Percentiles rank a stretch among this genome's conserved stretches.
phyloP scores from a whole-genome alignment of 2,113 vertebrate species.

The Phaethornis superciliosus region DNA sequence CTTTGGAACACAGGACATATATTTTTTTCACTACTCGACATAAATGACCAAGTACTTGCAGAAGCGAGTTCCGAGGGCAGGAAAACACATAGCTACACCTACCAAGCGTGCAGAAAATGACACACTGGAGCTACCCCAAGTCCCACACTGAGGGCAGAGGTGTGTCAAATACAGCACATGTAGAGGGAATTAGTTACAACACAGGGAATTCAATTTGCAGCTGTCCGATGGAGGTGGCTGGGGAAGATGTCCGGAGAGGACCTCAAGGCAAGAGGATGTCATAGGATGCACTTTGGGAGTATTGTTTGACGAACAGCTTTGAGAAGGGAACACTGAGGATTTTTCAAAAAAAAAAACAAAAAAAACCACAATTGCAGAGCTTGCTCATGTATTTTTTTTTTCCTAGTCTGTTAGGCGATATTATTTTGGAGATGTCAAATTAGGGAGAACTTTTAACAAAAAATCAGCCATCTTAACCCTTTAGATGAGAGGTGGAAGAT shows the following conservation, averaged over 20 bases:
- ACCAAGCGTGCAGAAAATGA: rapidly evolving
- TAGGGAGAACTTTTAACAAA: not conserved
- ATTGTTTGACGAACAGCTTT: not conserved
- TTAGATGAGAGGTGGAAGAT: not conserved
- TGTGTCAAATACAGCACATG: rapidly evolving
- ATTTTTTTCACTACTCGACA: not conserved
- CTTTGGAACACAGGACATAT: not conserved
- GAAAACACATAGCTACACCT: rapidly evolving
- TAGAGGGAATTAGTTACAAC: not conserved
- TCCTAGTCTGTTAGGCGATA: not conserved
- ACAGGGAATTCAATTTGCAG: rapidly evolving
- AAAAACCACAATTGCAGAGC: not conserved
- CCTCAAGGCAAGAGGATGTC: no score
- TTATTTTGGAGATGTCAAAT: not conserved
- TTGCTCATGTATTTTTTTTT: not conserved
- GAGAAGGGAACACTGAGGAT: not conserved
- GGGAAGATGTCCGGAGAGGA: not conserved
- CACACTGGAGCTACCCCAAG: rapidly evolving
- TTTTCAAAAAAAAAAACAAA: not conserved
- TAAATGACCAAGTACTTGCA: not conserved
- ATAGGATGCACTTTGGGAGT: not conserved
- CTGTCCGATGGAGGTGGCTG: rapidly evolving
- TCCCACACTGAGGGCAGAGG: rapidly evolving
- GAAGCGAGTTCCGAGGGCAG: not conserved
- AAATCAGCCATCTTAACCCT: not conserved